Evolutionary conservation across 2,888 invertebrate genomes (phyloP).

Genomic region (Temnothorax rugatulus): DNA sequence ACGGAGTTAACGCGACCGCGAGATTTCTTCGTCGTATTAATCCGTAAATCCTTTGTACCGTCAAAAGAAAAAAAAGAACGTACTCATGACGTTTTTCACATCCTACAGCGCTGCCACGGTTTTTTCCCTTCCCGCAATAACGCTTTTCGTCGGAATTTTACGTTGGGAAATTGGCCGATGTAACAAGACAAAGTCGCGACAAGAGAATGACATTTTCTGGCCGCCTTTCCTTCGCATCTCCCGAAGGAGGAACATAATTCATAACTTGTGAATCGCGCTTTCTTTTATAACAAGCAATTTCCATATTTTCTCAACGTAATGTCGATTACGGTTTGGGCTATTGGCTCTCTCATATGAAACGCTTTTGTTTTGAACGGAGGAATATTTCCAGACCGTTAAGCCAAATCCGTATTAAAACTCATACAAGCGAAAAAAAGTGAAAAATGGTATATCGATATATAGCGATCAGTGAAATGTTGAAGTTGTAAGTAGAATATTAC

Average conservation of each 20-base stretch:
- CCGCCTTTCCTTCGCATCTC: neutral
- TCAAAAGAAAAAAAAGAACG: neutral
- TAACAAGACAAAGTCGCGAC: slow-evolving; percentile 8
- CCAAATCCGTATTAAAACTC: neutral
- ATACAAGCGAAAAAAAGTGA: neutral
- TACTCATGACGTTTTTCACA: neutral
- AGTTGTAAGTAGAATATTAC: slow-evolving; percentile 5
- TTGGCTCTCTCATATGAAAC: neutral
- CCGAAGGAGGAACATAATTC: slow-evolving; percentile 8
- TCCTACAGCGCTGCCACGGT: neutral
- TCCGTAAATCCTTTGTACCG: slow-evolving; percentile 26
- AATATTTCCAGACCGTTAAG: slow-evolving; percentile 19
- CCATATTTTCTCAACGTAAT: neutral
- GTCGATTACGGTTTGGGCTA: slow-evolving; percentile 15
- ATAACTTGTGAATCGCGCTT: neutral
- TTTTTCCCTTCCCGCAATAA: neutral
- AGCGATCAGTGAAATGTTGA: neutral
- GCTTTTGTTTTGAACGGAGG: neutral
- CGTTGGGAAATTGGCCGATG: slow-evolving; percentile 15
- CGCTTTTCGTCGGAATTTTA: neutral
- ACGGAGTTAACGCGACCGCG: slow-evolving; percentile 45
- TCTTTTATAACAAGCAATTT: neutral
- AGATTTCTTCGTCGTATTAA: slow-evolving; percentile 47
- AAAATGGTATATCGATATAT: neutral
- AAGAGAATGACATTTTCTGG: neutral